A percentile compares a stretch with the other conserved stretches of the same genome.
phyloP scores from a whole-genome alignment of 2,797 vertebrate genomes.

The Malacoctenus gilli region DNA sequence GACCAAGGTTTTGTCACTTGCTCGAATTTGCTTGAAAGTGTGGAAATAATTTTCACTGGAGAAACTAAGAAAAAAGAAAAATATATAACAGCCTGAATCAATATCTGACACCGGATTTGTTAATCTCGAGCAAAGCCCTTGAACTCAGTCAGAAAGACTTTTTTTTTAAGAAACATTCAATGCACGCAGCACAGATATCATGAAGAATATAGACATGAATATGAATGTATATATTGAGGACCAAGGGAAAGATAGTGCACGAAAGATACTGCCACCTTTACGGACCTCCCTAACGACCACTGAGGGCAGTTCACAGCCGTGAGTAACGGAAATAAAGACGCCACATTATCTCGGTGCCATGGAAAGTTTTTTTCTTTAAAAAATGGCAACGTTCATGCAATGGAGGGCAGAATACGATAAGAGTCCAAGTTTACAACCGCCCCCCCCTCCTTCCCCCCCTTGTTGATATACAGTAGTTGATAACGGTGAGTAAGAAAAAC shows the following conservation, averaged over 20 bases:
- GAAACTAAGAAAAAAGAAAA: not conserved
- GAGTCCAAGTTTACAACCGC: conserved; percentile 36
- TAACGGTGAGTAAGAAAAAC: conserved; percentile 67
- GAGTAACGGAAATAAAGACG: conserved; percentile 21
- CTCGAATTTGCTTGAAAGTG: too few relatives aligned
- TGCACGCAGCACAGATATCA: not conserved
- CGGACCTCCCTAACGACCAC: not conserved
- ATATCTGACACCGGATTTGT: conserved; percentile 10
- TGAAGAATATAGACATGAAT: not conserved
- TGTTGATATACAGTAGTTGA: conserved; percentile 61
- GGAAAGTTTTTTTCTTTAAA: not conserved
- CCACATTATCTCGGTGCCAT: conserved; percentile 23
- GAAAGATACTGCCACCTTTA: not conserved
- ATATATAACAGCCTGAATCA: conserved; percentile 29
- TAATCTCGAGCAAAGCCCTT: conserved; percentile 19
- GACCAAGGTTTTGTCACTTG: too few relatives aligned
- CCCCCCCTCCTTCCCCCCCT: conserved; percentile 12
- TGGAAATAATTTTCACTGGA: not conserved
- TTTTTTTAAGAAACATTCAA: not conserved
- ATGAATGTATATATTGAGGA: too few relatives aligned
- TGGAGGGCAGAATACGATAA: conserved; percentile 31
- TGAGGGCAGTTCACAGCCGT: conserved; percentile 4
- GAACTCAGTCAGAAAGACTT: conserved; percentile 7
- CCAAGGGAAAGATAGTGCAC: not conserved
- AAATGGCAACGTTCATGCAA: conserved; percentile 32